Evolutionary conservation across 1,140 invertebrate species (phyloP).

Genomic region (Melitaea cinxia): DNA sequence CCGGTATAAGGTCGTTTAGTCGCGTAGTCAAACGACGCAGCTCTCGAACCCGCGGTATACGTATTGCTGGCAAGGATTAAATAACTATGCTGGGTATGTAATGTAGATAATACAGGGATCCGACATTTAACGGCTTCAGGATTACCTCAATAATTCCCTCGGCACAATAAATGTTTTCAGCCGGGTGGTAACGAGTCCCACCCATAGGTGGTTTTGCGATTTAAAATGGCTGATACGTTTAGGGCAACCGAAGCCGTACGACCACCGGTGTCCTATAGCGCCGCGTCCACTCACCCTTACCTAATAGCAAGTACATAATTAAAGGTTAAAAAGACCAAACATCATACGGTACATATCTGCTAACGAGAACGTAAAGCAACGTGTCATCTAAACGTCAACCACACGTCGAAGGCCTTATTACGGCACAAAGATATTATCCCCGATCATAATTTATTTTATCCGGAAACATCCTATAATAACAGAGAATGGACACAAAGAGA

Average conservation of each 20-base stretch:
- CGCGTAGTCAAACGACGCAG: slow-evolving; percentile 33
- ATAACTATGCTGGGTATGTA: slow-evolving; percentile 72
- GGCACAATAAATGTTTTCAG: slow-evolving; percentile 73
- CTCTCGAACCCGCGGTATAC: slow-evolving; percentile 47
- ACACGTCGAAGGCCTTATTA: slow-evolving; percentile 34
- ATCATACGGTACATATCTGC: not conserved
- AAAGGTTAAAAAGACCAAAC: slow-evolving; percentile 43
- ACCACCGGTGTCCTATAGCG: slow-evolving; percentile 55
- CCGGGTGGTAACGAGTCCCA: slow-evolving; percentile 38
- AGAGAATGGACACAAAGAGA: slow-evolving; percentile 50
- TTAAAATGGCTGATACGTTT: slow-evolving; percentile 45
- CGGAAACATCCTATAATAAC: slow-evolving; percentile 65
- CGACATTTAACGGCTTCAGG: slow-evolving; percentile 73
- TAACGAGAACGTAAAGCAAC: not conserved
- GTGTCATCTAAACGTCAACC: slow-evolving; percentile 24
- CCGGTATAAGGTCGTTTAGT: slow-evolving; percentile 52
- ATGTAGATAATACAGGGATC: slow-evolving; percentile 76
- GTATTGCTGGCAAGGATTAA: slow-evolving; percentile 71
- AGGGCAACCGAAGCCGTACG: slow-evolving; percentile 64
- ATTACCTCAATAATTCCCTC: slow-evolving; percentile 74
- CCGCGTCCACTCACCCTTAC: slow-evolving; percentile 43
- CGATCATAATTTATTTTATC: slow-evolving; percentile 51
- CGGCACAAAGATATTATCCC: slow-evolving; percentile 42
- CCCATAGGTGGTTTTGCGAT: slow-evolving; percentile 48
- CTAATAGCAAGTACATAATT: slow-evolving; percentile 59